Percentiles rank a stretch among this genome's conserved stretches.
Evolutionary conservation across 2,888 invertebrate species (phyloP).

Genomic region (Mesochorus sp.): DNA sequence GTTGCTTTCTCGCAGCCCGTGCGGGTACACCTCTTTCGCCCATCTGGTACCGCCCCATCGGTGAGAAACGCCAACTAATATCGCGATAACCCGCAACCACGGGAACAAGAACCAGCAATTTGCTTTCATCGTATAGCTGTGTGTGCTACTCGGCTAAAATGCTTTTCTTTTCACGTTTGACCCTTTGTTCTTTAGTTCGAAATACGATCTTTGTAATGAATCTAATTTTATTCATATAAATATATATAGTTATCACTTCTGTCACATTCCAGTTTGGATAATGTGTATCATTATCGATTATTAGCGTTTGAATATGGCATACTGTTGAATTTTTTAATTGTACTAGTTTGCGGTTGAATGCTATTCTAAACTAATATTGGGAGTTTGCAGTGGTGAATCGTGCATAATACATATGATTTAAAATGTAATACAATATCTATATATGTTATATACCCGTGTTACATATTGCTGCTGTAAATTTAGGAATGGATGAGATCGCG

Average conservation of each 20-base stretch:
- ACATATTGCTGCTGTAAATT: slow-evolving; percentile 31
- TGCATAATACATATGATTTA: no score
- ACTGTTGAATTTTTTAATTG: no score
- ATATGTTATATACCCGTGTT: slow-evolving; percentile 28
- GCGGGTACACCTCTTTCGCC: not conserved
- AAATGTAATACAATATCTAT: no score
- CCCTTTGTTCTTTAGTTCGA: not conserved
- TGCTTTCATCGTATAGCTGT: slow-evolving; percentile 15
- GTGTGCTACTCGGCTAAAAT: not conserved
- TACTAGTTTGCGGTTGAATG: no score
- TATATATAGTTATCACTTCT: not conserved
- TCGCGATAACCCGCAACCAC: slow-evolving; percentile 21
- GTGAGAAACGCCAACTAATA: slow-evolving; percentile 33
- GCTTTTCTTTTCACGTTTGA: not conserved
- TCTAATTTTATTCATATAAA: not conserved
- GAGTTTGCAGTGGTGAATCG: no score
- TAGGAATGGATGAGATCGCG: slow-evolving; percentile 34
- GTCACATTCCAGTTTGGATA: not conserved
- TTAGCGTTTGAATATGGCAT: no score
- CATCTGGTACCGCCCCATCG: not conserved
- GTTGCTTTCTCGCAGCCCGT: slow-evolving; percentile 20
- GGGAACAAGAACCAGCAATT: slow-evolving; percentile 31
- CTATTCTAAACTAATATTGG: no score
- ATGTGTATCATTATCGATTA: no score
- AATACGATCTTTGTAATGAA: not conserved